A percentile compares a stretch with the other conserved stretches of the same genome.
phyloP scores from a whole-genome alignment of 23 tunicate species.

The Oikopleura vanhoeffeni region DNA sequence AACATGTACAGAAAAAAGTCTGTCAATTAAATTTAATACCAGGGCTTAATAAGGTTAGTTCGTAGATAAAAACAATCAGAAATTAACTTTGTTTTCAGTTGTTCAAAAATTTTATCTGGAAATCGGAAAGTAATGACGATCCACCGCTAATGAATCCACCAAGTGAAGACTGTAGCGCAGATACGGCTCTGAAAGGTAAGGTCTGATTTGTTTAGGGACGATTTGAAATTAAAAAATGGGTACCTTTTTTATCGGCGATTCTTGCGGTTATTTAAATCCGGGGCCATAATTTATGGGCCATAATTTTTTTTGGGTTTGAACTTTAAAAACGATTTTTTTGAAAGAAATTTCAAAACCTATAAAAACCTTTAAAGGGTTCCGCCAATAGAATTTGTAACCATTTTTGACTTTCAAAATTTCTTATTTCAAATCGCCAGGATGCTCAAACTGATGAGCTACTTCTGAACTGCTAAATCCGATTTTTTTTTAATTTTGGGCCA shows the following conservation, averaged over 20 bases:
- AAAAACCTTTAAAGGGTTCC: too few species aligned
- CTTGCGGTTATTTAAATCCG: not conserved
- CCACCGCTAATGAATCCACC: not conserved
- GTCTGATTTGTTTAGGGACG: not conserved
- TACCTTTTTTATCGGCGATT: not conserved
- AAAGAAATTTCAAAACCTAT: too few species aligned
- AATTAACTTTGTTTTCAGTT: not conserved
- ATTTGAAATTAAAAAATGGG: too few species aligned
- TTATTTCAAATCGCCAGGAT: too few species aligned
- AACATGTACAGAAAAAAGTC: not conserved
- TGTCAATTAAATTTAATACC: not conserved
- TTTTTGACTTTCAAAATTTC: too few species aligned
- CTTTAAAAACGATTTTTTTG: too few species aligned
- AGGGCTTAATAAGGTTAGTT: not conserved
- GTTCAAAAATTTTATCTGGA: not conserved
- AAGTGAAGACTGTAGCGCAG: not conserved
- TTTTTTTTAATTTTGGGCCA: too few species aligned
- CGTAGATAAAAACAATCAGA: not conserved
- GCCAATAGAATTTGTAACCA: too few species aligned
- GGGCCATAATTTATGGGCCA: too few species aligned
- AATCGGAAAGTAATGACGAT: not conserved
- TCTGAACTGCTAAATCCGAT: too few species aligned
- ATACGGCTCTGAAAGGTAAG: not conserved
- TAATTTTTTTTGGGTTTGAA: too few species aligned
- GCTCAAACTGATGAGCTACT: too few species aligned